These are phyloP conservation scores for Pimephales promelas DNA, from an alignment of 2,113 vertebrate genomes.

Conservation along the genomic window DNA sequence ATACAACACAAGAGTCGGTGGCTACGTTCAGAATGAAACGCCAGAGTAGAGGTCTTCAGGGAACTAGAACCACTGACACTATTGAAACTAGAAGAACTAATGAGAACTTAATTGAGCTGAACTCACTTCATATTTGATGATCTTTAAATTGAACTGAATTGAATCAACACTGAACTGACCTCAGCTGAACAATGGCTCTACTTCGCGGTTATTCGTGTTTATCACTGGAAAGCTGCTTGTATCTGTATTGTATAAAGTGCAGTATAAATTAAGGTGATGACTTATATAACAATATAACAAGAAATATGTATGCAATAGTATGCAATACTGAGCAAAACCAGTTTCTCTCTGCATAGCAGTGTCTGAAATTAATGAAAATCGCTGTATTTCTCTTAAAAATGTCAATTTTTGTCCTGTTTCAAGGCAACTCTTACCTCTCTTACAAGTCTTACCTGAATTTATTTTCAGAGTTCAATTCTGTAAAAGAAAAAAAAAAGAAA, in stretches of 20 bases:
- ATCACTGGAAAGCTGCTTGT: too few relatives aligned
- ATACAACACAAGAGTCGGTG: not conserved
- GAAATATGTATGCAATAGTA: not conserved
- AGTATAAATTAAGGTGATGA: not conserved
- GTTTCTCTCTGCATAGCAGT: not conserved
- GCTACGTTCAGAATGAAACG: not conserved
- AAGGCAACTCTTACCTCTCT: not conserved
- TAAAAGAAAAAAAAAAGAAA: not conserved
- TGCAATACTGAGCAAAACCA: not conserved
- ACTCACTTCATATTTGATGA: too few relatives aligned
- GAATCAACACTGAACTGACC: too few relatives aligned
- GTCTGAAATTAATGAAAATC: not conserved
- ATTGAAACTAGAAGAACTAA: too few relatives aligned
- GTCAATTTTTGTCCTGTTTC: not conserved
- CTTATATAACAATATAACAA: not conserved
- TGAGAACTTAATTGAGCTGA: too few relatives aligned
- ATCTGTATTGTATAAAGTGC: too few relatives aligned
- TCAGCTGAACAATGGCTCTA: too few relatives aligned
- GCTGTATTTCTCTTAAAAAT: not conserved
- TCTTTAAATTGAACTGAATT: too few relatives aligned
- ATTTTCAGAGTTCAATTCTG: slow-evolving; percentile 21
- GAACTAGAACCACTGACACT: too few relatives aligned
- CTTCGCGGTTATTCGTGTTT: too few relatives aligned
- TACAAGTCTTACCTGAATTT: slow-evolving; percentile 12
- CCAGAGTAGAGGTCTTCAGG: too few relatives aligned